Evolutionary conservation across 2,113 vertebrate species (phyloP), one percentile per base, ranked within the genome.

Genomic region (Malaclemys terrapin): DNA sequence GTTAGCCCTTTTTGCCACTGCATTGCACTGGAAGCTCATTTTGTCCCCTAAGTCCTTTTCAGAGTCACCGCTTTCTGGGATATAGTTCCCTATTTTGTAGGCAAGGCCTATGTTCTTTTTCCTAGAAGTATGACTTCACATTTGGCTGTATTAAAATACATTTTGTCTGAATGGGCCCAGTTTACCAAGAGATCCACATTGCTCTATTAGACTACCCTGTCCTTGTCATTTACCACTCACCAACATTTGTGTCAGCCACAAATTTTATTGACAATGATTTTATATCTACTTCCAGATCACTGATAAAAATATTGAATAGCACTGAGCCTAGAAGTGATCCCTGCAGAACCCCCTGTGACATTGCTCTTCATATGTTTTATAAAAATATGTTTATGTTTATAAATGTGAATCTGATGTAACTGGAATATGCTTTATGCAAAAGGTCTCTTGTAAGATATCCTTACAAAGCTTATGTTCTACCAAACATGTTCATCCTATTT

Each of bases 281-380:
- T 81, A 3, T 1, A 3, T 8, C 57, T 0, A 0, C 2, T 1
- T 24, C 5, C n/a, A 50, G 54, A 4, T 2, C 38, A 14, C 78
- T 17, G 45, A 83, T 35, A 65, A 65, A 65, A 65, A 65, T 65
- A 65, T 29, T 65, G 14, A 65, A n/a, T n/a, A 65, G 31, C 29
- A 65, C 31, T 35, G 29, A 65, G 14, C 31, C 62, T 65, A 65
- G 13, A n/a, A 19, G 14, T n/a, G 31, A 65, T 65, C 62, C 62
- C 62, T 35, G 31, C 14, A n/a, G 6, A 31, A 19, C 56, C 24
- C 6, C 53, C 52, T 53, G 53, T 1, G 53, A 54, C 5, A 20
- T 20, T 53, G 52, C 52, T 20, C 52, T 53, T 19, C 19, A 53
- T 53, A 53, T 20, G 17, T 17, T 53, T 53, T 53, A 53, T 19